Conservation (phyloP, 2,113 vertebrate species). For the Ellobius talpinus region DNA sequence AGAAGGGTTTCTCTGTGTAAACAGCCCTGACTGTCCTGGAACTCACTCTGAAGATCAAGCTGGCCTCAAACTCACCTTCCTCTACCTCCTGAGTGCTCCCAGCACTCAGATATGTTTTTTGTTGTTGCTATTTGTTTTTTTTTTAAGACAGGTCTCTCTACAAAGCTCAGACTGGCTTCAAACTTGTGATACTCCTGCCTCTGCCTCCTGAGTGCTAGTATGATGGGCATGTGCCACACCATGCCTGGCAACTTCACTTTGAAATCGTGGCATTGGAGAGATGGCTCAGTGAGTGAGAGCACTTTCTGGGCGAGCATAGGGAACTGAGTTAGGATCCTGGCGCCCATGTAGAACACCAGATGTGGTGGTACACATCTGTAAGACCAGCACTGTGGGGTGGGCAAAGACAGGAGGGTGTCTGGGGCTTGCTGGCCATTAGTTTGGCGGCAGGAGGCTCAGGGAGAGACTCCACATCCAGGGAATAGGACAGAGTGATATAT, state of each 20-base stretch:
- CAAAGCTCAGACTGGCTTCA: neutral
- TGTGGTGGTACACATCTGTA: too few species aligned
- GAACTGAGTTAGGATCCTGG: neutral
- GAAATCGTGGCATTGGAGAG: neutral
- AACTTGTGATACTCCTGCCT: neutral
- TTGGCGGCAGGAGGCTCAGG: too few species aligned
- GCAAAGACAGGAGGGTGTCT: neutral
- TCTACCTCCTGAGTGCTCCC: neutral
- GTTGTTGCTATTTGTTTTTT: neutral
- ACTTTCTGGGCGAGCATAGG: neutral
- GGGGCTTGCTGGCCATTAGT: neutral
- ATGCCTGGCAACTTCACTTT: neutral
- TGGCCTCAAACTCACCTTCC: neutral
- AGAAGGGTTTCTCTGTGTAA: neutral
- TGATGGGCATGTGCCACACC: neutral
- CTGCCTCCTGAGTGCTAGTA: neutral
- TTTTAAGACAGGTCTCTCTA: neutral
- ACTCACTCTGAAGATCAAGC: neutral
- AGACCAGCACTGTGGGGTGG: neutral
- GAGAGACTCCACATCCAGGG: neutral
- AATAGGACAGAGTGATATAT: neutral
- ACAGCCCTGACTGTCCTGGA: neutral
- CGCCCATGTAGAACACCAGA: accelerated
- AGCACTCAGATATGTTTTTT: neutral
- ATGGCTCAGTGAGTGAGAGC: neutral